Evolutionary conservation across 2,888 invertebrate species (phyloP).

Genomic region (Agrochola macilenta): DNA sequence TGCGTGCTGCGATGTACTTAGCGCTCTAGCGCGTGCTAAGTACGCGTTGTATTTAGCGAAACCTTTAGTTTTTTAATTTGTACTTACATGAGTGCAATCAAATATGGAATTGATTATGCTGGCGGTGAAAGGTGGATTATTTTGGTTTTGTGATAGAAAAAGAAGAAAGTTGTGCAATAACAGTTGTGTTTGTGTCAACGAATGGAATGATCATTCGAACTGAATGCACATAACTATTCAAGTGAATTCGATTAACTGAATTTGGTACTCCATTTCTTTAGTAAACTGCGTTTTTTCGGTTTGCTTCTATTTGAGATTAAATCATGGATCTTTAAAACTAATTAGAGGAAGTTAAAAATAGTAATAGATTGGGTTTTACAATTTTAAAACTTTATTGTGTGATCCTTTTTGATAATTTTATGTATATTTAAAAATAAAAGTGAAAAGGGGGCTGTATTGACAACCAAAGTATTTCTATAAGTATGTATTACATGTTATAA

Average conservation of each 20-base stretch:
- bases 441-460: constrained; percentile 15
- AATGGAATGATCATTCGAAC: constrained; percentile 1
- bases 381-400: background rate
- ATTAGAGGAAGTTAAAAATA: background rate
- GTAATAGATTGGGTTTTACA: background rate
- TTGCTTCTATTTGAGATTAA: constrained; percentile 33
- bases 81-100: background rate
- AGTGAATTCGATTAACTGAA: background rate
- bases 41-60: no score
- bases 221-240: background rate
- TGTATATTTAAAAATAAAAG: background rate
- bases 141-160: constrained; percentile 23
- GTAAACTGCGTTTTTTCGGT: background rate
- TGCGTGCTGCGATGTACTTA: no score
- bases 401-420: background rate
- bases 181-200: background rate
- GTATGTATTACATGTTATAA: background rate
- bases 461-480: constrained; percentile 15
- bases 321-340: constrained; percentile 8
- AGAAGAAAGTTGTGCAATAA: constrained; percentile 24
- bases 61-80: background rate
- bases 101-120: background rate
- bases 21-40: no score
- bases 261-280: background rate
- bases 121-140: background rate